Evolutionary conservation across 2,888 invertebrate genomes (phyloP).

Genomic region (Agriotes lineatus): DNA sequence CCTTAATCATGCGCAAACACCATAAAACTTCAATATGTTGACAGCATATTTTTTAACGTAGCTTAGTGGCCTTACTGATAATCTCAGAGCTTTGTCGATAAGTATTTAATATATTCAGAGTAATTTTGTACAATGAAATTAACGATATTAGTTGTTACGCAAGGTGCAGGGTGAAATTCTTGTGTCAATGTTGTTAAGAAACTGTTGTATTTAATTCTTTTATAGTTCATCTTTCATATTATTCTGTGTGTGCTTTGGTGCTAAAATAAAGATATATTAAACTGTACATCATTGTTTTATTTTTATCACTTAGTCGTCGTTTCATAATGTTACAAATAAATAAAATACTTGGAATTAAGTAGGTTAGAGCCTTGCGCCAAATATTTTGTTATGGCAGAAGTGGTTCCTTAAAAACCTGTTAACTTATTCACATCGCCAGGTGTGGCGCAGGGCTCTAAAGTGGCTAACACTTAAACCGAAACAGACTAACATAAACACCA

Average conservation of each 20-base stretch:
- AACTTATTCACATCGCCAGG: too few relatives aligned
- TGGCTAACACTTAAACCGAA: too few relatives aligned
- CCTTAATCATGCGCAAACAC: slow-evolving; percentile 27
- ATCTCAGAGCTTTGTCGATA: slow-evolving; percentile 48
- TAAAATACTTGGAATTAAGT: not conserved
- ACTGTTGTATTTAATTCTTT: slow-evolving; percentile 10
- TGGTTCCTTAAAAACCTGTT: too few relatives aligned
- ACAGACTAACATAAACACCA: too few relatives aligned
- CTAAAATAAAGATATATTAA: slow-evolving; percentile 27
- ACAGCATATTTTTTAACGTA: slow-evolving; percentile 37
- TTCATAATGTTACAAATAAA: slow-evolving; percentile 1
- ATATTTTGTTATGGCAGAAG: too few relatives aligned
- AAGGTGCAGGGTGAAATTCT: slow-evolving; percentile 27
- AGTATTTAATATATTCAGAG: slow-evolving; percentile 44
- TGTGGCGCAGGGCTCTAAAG: too few relatives aligned
- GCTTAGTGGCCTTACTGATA: slow-evolving; percentile 57
- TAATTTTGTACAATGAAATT: slow-evolving; percentile 34
- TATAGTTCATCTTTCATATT: slow-evolving; percentile 21
- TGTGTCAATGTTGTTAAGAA: slow-evolving; percentile 16
- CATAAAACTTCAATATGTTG: slow-evolving; percentile 23
- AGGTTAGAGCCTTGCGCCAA: too few relatives aligned
- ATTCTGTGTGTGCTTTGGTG: slow-evolving; percentile 36
- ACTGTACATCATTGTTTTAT: slow-evolving; percentile 9
- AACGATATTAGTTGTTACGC: slow-evolving; percentile 21
- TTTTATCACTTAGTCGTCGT: not conserved